Conservation (phyloP, 2,888 invertebrate genomes). For the Nemurella pictetii region DNA sequence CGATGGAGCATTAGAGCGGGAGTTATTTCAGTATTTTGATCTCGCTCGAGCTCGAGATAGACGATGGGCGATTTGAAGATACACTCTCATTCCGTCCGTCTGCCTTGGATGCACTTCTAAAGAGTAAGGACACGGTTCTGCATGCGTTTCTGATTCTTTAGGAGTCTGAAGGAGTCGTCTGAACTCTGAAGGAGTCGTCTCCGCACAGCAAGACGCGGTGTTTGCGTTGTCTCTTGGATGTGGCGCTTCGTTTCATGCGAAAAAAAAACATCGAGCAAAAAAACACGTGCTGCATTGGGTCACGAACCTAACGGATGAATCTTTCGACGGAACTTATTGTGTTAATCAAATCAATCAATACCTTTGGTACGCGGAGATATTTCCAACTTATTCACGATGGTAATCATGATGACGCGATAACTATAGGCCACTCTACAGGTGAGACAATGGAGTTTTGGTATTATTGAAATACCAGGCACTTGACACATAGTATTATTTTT, state of each 20-base stretch:
- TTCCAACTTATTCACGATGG: neutral
- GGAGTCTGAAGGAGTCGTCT: neutral
- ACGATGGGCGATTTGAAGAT: neutral
- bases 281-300: neutral
- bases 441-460: neutral
- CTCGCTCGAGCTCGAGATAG: neutral
- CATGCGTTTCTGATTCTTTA: neutral
- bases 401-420: neutral
- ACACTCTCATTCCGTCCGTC: neutral
- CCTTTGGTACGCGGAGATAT: neutral
- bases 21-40: neutral
- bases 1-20: neutral
- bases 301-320: neutral
- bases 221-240: neutral
- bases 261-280: too few species aligned
- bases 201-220: neutral
- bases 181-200: neutral
- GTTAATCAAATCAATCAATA: neutral
- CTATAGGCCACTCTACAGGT: neutral
- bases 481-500: neutral
- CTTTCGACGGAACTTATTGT: neutral
- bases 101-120: neutral
- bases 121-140: neutral
- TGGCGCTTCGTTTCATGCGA: neutral
- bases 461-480: neutral